These are phyloP conservation scores for Diorhabda carinulata DNA, from an alignment of 1,140 invertebrate genomes.

Conservation along the genomic window DNA sequence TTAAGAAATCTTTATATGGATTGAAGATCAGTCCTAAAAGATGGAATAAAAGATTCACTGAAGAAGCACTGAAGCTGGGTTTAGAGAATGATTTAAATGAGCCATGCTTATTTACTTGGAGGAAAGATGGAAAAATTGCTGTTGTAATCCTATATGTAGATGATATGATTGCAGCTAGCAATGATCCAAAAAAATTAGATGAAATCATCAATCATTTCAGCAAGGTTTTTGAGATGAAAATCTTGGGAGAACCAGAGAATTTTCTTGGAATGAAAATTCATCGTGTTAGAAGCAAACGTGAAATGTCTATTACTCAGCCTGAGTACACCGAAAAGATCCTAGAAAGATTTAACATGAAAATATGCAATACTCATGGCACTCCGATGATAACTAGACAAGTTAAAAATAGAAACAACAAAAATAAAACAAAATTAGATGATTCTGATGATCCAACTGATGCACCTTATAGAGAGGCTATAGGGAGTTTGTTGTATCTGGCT, in stretches of 20 bases:
- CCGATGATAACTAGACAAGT: neutral
- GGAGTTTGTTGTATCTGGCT: too few relatives aligned
- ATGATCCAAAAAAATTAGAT: too few relatives aligned
- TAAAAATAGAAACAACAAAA: constrained; percentile 16
- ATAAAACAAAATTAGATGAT: constrained; percentile 39
- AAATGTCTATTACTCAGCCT: constrained; percentile 2
- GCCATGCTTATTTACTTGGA: neutral
- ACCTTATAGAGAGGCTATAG: too few relatives aligned
- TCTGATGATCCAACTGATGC: constrained; percentile 2
- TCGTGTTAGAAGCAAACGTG: neutral
- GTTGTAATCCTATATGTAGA: too few relatives aligned
- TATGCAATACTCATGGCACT: neutral
- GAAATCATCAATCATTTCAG: too few relatives aligned
- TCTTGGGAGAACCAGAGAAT: neutral
- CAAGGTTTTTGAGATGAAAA: too few relatives aligned
- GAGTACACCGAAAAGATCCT: constrained; percentile 18
- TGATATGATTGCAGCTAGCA: too few relatives aligned
- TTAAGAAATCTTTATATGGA: constrained; percentile 40
- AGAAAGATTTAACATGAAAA: constrained; percentile 17
- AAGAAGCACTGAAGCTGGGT: constrained; percentile 9
- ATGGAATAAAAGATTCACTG: constrained; percentile 43
- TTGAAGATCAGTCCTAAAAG: constrained; percentile 36
- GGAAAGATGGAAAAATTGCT: too few relatives aligned
- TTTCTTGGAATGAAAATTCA: constrained; percentile 1
- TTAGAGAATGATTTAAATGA: constrained; percentile 14